Evolutionary conservation across 2,113 vertebrate species (phyloP), one percentile per base, ranked within the genome.

Genomic region (Athene noctua): DNA sequence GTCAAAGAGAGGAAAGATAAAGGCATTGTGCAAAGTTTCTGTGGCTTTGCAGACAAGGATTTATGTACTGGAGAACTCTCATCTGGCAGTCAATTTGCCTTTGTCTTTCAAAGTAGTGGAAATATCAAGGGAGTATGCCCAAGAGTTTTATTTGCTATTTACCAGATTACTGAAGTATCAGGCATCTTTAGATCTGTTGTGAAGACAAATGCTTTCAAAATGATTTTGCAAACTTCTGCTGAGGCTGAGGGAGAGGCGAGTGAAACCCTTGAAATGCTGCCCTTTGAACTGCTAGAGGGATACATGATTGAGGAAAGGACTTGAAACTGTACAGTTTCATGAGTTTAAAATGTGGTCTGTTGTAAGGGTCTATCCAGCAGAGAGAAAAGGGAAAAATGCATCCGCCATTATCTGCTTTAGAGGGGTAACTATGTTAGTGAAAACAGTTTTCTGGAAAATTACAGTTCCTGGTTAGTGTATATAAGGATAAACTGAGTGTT

Each of bases 1-100:
- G 96, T 96, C 97, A 97, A 96, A 97, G 96, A 90, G 86, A 90
- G 83, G 87, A 86, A 92, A 95, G 87, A 97, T 96, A 96, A 97
- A 97, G 93, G 92, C 94, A 80, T 97, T 95, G 95, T 97, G 93
- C 75, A 96, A 94, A 97, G 90, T 97, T 97, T 97, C 97, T 90
- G 75, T 95, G 94, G 94, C 96, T 97, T 97, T 94, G 85, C 91
- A 58, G 52, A 90, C 90, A 97, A 96, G 96, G 97, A 97, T 97
- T 97, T 97, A 86, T 95, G 94, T 88, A 95, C 92, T 96, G 61
- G 96, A 97, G 91, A 97, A 96, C 87, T 94, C 94, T 96, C 96
- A 80, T 80, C 90, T 97, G 95, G 94, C 91, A 95, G 91, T 96
- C 95, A 96, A 94, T 97, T 97, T 97, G 96, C 95, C 80, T 97